Conservation (phyloP, 2,888 invertebrate species). For the Cacoxenus indagator region DNA sequence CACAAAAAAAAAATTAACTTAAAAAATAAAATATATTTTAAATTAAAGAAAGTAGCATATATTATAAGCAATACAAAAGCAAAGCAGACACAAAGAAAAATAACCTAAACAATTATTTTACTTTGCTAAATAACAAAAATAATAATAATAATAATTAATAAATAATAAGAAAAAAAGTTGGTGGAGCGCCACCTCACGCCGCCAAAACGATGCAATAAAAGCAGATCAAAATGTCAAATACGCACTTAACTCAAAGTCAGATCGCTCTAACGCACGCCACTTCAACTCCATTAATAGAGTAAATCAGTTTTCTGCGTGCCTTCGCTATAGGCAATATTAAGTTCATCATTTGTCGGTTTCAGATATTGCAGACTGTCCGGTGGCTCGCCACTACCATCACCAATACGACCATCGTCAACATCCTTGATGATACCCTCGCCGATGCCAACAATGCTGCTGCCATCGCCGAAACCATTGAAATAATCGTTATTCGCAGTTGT, state of each 20-base stretch:
- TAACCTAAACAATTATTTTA: neutral
- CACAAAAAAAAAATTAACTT: neutral
- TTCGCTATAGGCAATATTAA: conserved; percentile 70
- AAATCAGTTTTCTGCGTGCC: conserved; percentile 70
- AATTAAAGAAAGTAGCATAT: no score
- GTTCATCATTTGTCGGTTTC: conserved; percentile 67
- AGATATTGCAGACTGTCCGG: conserved; percentile 60
- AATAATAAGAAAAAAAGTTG: neutral
- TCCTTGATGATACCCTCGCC: conserved; percentile 47
- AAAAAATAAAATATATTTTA: neutral
- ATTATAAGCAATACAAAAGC: neutral
- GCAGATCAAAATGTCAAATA: neutral
- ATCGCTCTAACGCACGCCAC: no score
- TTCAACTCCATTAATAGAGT: conserved; percentile 58
- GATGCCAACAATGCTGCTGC: conserved; percentile 48
- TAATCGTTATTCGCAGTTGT: conserved; percentile 6
- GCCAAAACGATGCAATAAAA: no score
- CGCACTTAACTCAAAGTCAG: neutral
- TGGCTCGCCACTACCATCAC: conserved; percentile 24
- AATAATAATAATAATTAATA: neutral
- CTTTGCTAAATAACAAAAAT: neutral
- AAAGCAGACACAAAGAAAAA: neutral
- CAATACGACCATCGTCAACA: conserved; percentile 16
- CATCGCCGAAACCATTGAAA: conserved; percentile 27
- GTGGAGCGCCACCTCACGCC: neutral